Evolutionary conservation across 2,888 invertebrate species (phyloP).

Genomic region (Plebejus melissa): DNA sequence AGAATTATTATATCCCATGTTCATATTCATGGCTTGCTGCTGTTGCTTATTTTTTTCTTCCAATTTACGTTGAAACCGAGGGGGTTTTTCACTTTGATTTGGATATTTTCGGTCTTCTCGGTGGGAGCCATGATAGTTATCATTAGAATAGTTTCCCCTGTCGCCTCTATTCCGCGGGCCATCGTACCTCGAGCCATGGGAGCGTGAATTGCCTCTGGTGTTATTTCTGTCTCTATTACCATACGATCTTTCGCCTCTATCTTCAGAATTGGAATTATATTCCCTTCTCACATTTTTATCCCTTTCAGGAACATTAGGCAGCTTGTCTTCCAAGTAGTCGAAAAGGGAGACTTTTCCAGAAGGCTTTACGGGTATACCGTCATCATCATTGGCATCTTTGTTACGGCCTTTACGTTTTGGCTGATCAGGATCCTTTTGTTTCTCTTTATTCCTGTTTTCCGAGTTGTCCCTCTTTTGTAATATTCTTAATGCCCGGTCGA

Average conservation of each 20-base stretch:
- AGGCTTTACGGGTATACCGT: conserved; percentile 83
- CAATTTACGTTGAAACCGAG: conserved; percentile 79
- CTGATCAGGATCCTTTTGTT: conserved; percentile 62
- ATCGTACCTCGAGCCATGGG: conserved; percentile 59
- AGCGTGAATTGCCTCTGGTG: conserved; percentile 55
- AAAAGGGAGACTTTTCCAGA: conserved; percentile 89
- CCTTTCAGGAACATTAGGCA: conserved; percentile 79
- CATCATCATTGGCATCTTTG: conserved; percentile 73
- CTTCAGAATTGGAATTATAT: conserved; percentile 49
- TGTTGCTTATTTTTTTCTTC: conserved; percentile 65
- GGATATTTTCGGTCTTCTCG: conserved; percentile 67
- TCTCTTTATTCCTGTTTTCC: conserved; percentile 66
- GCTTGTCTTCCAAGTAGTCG: conserved; percentile 89
- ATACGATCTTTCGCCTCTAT: conserved; percentile 56
- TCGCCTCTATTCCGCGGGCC: conserved; percentile 54
- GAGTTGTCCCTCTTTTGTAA: conserved; percentile 79
- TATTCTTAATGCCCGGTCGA: conserved; percentile 84
- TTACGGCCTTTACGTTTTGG: conserved; percentile 71
- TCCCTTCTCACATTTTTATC: conserved; percentile 58
- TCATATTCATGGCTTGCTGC: conserved; percentile 45
- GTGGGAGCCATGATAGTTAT: conserved; percentile 54
- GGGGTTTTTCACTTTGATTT: conserved; percentile 76
- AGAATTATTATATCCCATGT: conserved; percentile 53
- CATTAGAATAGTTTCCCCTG: conserved; percentile 61
- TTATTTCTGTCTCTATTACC: conserved; percentile 57